Conservation (phyloP, 1,140 invertebrate genomes). For the Acyrthosiphon pisum region DNA sequence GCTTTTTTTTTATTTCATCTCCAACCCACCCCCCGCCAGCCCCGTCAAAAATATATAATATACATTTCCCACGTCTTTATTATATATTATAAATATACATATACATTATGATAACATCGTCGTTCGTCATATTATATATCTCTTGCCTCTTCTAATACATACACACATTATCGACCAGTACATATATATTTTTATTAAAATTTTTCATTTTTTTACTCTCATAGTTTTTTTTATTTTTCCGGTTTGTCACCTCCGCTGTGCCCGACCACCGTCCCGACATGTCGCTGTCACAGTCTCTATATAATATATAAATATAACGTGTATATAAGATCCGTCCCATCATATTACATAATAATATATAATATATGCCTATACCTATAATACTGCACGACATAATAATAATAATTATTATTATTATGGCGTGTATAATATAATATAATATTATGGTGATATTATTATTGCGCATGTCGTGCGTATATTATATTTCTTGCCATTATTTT, state of each 20-base stretch:
- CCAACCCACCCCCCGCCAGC: neutral
- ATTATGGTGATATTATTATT: neutral
- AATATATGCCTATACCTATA: too few species aligned
- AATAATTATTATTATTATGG: neutral
- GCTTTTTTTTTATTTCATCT: neutral
- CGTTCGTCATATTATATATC: constrained; percentile 11
- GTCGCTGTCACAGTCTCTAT: neutral
- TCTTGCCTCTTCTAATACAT: neutral
- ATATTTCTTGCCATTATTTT: neutral
- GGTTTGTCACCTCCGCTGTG: neutral
- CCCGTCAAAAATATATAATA: neutral
- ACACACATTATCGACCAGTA: neutral
- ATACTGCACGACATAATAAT: neutral
- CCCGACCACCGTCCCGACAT: too few species aligned
- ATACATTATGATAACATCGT: constrained; percentile 2
- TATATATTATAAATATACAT: neutral
- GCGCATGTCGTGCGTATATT: neutral
- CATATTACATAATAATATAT: neutral
- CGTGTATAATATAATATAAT: neutral
- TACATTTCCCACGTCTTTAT: constrained; percentile 6
- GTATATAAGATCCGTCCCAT: neutral
- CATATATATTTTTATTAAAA: neutral
- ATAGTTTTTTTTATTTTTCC: neutral
- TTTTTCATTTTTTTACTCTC: neutral
- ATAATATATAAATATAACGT: too few species aligned